phyloP scores from a whole-genome alignment of 1,140 invertebrate genomes.

The Hycleus phaleratus region DNA sequence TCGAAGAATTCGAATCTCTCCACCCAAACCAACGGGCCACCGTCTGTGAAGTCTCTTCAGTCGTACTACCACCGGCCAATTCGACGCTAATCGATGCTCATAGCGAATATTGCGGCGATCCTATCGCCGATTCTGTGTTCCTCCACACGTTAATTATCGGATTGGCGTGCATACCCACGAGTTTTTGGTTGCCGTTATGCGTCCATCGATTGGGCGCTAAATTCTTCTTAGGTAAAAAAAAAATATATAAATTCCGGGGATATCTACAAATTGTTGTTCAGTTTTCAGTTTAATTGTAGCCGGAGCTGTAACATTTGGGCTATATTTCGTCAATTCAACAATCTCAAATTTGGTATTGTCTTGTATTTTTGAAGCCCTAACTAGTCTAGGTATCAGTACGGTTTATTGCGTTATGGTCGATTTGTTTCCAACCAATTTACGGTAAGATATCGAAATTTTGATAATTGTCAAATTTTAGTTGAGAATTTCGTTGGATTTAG shows the following conservation, averaged over 20 bases:
- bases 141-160: constrained; percentile 64
- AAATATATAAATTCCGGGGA: background rate
- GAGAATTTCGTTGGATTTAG: constrained; percentile 37
- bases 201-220: constrained; percentile 65
- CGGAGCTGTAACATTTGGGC: constrained; percentile 63
- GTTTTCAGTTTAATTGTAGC: constrained; percentile 65
- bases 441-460: constrained; percentile 42
- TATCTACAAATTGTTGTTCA: constrained; percentile 39
- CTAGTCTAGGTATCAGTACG: constrained; percentile 64
- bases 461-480: background rate
- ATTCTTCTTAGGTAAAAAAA: constrained; percentile 63
- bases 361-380: constrained; percentile 66
- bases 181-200: constrained; percentile 61
- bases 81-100: constrained; percentile 10
- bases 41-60: constrained; percentile 61
- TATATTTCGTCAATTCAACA: constrained; percentile 65
- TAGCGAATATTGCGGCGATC: constrained; percentile 48
- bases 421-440: constrained; percentile 69
- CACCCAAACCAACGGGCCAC: constrained; percentile 56
- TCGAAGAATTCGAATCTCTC: constrained; percentile 57
- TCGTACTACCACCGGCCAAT: constrained; percentile 38
- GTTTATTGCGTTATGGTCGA: constrained; percentile 69
- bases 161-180: constrained; percentile 64
- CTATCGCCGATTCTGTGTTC: constrained; percentile 58
- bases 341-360: constrained; percentile 63